Conservation (phyloP, 2,888 invertebrate genomes). For the Drosophila cyrtoloma region DNA sequence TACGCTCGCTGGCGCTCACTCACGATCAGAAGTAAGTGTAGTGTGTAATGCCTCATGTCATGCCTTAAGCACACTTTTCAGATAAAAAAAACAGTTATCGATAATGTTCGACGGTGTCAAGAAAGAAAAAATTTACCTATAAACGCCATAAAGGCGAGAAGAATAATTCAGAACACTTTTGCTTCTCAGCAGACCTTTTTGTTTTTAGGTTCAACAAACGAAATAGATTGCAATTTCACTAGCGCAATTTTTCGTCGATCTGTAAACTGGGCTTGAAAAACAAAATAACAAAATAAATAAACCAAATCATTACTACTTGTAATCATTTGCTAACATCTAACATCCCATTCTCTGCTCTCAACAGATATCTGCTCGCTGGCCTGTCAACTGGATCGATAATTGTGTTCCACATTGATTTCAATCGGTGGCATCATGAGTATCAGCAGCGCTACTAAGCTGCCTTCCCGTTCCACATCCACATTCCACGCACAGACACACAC, state of each 20-base stretch:
- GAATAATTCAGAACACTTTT: background rate
- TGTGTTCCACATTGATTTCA: constrained; percentile 99
- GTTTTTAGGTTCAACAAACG: background rate
- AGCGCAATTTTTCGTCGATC: background rate
- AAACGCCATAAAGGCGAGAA: background rate
- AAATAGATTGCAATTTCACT: background rate
- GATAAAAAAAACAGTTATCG: background rate
- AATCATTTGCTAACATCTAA: background rate
- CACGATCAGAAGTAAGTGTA: constrained; percentile 98
- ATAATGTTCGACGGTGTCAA: background rate
- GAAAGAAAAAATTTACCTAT: background rate
- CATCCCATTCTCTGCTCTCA: background rate
- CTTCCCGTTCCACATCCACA: constrained; percentile 7
- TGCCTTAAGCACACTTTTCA: background rate
- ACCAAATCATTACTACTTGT: background rate
- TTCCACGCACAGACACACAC: background rate
- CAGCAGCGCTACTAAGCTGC: constrained; percentile 93
- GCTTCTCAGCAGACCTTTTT: background rate
- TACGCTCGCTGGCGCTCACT: constrained; percentile 96
- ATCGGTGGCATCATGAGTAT: constrained; percentile 98
- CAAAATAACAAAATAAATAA: background rate
- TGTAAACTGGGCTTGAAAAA: background rate
- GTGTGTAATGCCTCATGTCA: background rate
- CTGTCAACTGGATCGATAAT: constrained; percentile 98
- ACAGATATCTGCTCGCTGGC: constrained; percentile 97